phyloP scores from a whole-genome alignment of 2,888 invertebrate genomes.

The Ariolimax columbianus region DNA sequence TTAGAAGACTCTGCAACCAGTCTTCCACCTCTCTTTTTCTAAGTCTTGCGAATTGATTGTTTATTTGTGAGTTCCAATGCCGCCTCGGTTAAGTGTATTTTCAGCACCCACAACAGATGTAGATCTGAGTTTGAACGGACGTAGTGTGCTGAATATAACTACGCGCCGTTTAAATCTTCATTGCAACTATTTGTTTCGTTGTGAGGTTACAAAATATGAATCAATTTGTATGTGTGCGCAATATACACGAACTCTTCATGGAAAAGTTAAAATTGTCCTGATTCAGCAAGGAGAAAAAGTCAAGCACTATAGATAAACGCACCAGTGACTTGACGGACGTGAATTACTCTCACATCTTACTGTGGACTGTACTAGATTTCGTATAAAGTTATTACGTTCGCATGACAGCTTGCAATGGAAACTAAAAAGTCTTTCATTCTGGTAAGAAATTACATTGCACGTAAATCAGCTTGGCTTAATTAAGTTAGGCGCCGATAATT shows the following conservation, averaged over 20 bases:
- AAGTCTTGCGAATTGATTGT: too few relatives aligned
- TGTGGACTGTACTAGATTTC: too few relatives aligned
- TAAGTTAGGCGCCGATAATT: too few relatives aligned
- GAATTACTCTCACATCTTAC: background rate
- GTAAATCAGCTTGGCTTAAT: too few relatives aligned
- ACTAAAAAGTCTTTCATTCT: slow-evolving; percentile 18
- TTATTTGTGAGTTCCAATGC: too few relatives aligned
- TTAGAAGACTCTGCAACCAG: too few relatives aligned
- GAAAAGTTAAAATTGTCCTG: background rate
- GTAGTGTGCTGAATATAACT: too few relatives aligned
- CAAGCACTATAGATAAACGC: background rate
- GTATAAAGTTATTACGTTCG: background rate
- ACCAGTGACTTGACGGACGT: background rate
- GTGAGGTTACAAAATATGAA: background rate
- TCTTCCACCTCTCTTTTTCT: too few relatives aligned
- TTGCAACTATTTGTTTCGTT: background rate
- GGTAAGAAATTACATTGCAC: background rate
- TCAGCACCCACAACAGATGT: too few relatives aligned
- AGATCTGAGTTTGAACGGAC: too few relatives aligned
- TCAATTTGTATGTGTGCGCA: background rate
- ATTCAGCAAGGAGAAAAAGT: slow-evolving; percentile 7
- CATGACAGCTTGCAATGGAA: background rate
- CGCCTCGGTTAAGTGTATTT: too few relatives aligned
- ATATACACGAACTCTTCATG: background rate
- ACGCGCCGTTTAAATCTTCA: too few relatives aligned